Base-by-base conservation (phyloP, 1,140 invertebrate species). In the Brachionus calyciflorus region DNA sequence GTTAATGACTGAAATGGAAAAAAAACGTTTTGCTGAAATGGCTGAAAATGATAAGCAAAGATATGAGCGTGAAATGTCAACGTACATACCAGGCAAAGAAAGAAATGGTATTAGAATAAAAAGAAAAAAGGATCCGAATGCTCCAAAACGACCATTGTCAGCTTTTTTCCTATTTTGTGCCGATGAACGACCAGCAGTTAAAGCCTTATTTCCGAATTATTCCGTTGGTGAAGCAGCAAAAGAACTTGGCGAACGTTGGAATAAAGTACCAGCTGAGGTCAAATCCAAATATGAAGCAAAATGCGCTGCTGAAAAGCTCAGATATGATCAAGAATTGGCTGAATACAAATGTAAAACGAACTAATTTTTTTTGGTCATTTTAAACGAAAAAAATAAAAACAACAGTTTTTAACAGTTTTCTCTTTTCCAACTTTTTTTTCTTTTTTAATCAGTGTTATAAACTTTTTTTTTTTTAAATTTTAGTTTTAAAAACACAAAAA, bases 151-250 rank as follows among this genome's bases (percentile, higher is more conserved):
- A 87, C 93, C 95, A 81, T 88, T 99, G 91, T 57, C 95, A 78
- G 95, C 96, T 55, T 99, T 99, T 89, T 99, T 99, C 87, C 96
- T 93, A 90, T 99, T 98, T 88, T 98, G 94, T 84, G 94, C 95
- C 86, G 96, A 99, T 81, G 94, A 98, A 82, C 89, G 96, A 81
- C 89, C 91, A 33, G 93, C 94, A 82, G 93, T 99, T 21, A 96
- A 96, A 84, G 90, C 89, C 79, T 87, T 89, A n/a, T 92, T 96
- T 87, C 94, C 95, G 0, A 93, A 96, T 82, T 94, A 90, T 83
- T 91, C 92, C 65, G 95, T 99, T 81, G 95, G 95, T 55, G 94
- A 99, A 81, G 93, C 98, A 80, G 95, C 96, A 76, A 98, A 99
- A 86, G 95, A 98, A 87, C 88, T 99, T 68, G 96, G 96, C 24